Percentiles rank a stretch among this genome's conserved stretches.
Conservation (phyloP, 2,888 invertebrate genomes). For the Callinectes sapidus region DNA sequence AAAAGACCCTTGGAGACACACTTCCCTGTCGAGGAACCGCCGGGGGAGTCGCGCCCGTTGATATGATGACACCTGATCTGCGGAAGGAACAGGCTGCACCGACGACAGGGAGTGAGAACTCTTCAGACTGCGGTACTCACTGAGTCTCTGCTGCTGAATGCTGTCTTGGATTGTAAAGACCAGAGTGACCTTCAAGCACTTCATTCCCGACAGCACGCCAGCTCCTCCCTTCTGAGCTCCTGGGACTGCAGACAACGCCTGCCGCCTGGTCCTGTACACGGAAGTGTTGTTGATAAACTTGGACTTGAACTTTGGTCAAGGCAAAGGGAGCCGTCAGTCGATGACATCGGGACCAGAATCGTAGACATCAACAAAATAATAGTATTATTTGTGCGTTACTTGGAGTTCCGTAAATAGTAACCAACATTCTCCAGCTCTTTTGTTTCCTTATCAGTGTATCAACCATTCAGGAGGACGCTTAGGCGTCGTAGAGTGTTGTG, state of each 20-base stretch:
- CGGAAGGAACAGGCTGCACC: not conserved
- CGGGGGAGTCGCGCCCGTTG: conserved; percentile 52
- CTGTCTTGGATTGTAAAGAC: not conserved
- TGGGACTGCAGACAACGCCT: not conserved
- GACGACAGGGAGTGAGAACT: not conserved
- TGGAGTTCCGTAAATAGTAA: conserved; percentile 3
- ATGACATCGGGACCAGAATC: conserved; percentile 26
- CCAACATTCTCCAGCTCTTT: not conserved
- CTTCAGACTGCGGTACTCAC: not conserved
- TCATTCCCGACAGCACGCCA: not conserved
- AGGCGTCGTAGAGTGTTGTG: conserved; percentile 2
- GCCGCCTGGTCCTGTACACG: not conserved
- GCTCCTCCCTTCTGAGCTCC: conserved; percentile 7
- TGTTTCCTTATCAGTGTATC: conserved; percentile 21
- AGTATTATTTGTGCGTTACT: conserved; percentile 27
- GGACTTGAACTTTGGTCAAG: not conserved
- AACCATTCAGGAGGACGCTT: not conserved
- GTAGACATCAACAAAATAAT: conserved; percentile 21
- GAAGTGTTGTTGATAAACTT: not conserved
- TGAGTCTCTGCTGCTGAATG: not conserved
- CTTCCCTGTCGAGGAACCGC: conserved; percentile 55
- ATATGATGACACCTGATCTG: conserved; percentile 41
- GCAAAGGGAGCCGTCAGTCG: conserved; percentile 12
- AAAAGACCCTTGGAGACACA: conserved; percentile 58
- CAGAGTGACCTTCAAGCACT: not conserved